Evolutionary conservation across 1,140 invertebrate species (phyloP), one percentile per base, ranked within the genome.

Genomic region (Telenomus remus): DNA sequence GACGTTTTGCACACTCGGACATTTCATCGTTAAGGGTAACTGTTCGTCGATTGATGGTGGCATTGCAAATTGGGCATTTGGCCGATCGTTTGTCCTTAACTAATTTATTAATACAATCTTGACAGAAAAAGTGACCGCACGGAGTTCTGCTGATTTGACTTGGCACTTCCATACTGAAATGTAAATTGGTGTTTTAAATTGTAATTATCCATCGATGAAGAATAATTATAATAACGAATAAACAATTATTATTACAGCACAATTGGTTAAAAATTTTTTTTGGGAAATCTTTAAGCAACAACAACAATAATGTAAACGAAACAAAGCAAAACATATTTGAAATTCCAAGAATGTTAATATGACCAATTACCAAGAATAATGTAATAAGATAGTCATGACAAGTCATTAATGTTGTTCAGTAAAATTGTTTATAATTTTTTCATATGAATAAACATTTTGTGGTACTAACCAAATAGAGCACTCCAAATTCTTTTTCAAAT

Each of bases 121-220:
- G 39, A 16, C 74, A 76, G 14, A 42, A 71, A 57, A 61, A 51
- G 34, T 76, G 74, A 14, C 66, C 66, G 51, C 74, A 76, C 10
- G 47, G 27, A 13, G 66, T 71, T 60, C 61, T 57, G 16, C 61
- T 66, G 1, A 76, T 16, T 46, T 76, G 44, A 34, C 44, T 37
- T 16, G 65, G 60, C 9, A 65, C 60, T 12, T 70, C 65, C 73
- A 64, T 53, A 39, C 72, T 76, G 12, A 14, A 43, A 42, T 14
- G 43, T 43, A 42, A 42, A 42, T 15, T 5, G 4, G 43, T 16
- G 3, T 11, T 13, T 44, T 12, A 44, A 44, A 37, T 34, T 37
- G 37, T 39, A 7, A 54, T 10, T n/a, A n/a, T n/a, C n/a, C n/a
- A n/a, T n/a, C n/a, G n/a, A n/a, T n/a, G n/a, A n/a, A n/a, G n/a